Evolutionary conservation across 2,797 vertebrate species (phyloP).

Genomic region (Squalus acanthias): DNA sequence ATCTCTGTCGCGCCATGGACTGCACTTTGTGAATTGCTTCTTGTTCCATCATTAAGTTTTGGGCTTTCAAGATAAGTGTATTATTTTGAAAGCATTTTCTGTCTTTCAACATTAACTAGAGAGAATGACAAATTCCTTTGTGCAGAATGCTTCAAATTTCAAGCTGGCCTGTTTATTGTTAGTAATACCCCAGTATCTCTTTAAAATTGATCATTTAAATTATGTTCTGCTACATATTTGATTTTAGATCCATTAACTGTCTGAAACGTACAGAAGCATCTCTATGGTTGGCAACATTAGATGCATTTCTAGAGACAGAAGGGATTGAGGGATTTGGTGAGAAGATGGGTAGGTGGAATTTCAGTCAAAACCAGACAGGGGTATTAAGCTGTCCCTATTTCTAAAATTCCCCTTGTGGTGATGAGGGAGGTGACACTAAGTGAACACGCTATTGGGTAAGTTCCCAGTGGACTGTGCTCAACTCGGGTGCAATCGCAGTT

Average conservation of each 20-base stretch:
- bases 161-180: not conserved
- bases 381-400: not conserved
- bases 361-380: not conserved
- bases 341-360: not conserved
- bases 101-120: not conserved
- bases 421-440: not conserved
- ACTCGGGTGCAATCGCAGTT: not conserved
- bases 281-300: not conserved
- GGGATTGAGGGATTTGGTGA: not conserved
- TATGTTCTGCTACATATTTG: slow-evolving; percentile 9
- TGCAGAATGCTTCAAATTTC: not conserved
- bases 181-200: not conserved
- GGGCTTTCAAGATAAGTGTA: not conserved
- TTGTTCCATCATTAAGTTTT: not conserved
- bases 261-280: not conserved
- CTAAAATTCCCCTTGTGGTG: not conserved
- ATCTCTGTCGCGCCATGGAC: not conserved
- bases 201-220: not conserved
- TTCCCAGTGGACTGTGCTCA: not conserved
- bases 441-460: too few relatives aligned
- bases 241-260: slow-evolving; percentile 16
- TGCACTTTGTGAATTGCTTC: not conserved
- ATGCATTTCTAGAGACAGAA: not conserved
- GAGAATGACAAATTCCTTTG: not conserved
- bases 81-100: slow-evolving; percentile 32